Percentiles rank a stretch among this genome's conserved stretches.
These are phyloP conservation scores for Globicephala melas DNA, from an alignment of 2,113 vertebrate species.

Conservation along the genomic window DNA sequence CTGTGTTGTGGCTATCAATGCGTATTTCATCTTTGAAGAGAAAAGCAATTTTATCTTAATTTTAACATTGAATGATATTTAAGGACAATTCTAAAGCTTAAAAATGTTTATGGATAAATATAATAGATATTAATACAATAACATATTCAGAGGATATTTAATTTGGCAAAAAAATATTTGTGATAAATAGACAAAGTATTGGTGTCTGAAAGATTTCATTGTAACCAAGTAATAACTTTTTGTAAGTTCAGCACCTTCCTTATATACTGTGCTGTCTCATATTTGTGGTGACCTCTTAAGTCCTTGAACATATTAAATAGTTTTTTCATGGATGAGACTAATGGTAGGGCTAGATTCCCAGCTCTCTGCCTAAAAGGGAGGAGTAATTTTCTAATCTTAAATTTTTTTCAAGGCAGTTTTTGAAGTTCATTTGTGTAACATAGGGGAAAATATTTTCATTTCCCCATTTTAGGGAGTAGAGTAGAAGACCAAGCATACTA, in stretches of 20 bases:
- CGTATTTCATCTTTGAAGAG: not conserved
- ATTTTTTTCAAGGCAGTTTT: not conserved
- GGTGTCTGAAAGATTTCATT: not conserved
- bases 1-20: not conserved
- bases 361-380: not conserved
- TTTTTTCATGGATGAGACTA: not conserved
- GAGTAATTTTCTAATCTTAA: not conserved
- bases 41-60: not conserved
- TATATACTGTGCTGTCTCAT: not conserved
- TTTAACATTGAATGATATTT: not conserved
- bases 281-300: not conserved
- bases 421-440: not conserved
- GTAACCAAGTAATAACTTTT: not conserved
- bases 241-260: not conserved
- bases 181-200: not conserved
- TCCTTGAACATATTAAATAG: not conserved
- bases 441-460: not conserved
- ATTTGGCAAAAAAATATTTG: not conserved
- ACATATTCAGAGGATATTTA: not conserved
- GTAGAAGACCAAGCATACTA: not conserved
- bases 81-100: not conserved
- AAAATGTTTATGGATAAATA: not conserved
- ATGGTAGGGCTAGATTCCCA: not conserved
- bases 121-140: not conserved
- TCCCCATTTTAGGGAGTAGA: not conserved